Evolutionary conservation across 2,113 vertebrate species (phyloP).

Genomic region (Chaenocephalus aceratus): DNA sequence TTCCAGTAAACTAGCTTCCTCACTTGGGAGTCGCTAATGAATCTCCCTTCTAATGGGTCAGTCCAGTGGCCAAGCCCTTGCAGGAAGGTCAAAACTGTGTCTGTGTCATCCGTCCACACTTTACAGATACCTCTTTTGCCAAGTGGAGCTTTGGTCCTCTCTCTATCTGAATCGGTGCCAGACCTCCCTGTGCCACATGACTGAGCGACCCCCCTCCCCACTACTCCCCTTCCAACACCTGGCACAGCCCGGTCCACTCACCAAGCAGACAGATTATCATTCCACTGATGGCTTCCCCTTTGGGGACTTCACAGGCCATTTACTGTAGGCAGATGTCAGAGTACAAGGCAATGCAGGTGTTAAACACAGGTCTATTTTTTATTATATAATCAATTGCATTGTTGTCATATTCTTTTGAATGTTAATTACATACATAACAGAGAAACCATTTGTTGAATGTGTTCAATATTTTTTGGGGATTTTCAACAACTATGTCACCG

Average conservation of each 20-base stretch:
- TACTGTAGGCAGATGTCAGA: constrained; percentile 23
- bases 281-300: constrained; percentile 34
- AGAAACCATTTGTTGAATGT: not conserved
- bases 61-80: constrained; percentile 68
- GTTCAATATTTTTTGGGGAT: not conserved
- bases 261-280: constrained; percentile 45
- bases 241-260: constrained; percentile 55
- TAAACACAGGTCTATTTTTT: constrained; percentile 26
- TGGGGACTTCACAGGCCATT: constrained; percentile 50
- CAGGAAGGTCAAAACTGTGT: constrained; percentile 73
- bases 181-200: constrained; percentile 57
- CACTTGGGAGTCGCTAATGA: constrained; percentile 53
- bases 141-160: constrained; percentile 47
- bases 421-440: not conserved
- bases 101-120: constrained; percentile 48
- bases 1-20: constrained; percentile 67
- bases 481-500: not conserved
- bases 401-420: not conserved
- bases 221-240: constrained; percentile 50
- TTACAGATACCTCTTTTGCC: constrained; percentile 35
- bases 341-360: constrained; percentile 28
- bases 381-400: not conserved
- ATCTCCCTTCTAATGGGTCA: constrained; percentile 73
- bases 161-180: constrained; percentile 53
- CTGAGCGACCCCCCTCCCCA: constrained; percentile 37